Evolutionary conservation across 2,797 vertebrate species (phyloP), one percentile per base, ranked within the genome.

Genomic region (Typhlichthys eigenmanni): DNA sequence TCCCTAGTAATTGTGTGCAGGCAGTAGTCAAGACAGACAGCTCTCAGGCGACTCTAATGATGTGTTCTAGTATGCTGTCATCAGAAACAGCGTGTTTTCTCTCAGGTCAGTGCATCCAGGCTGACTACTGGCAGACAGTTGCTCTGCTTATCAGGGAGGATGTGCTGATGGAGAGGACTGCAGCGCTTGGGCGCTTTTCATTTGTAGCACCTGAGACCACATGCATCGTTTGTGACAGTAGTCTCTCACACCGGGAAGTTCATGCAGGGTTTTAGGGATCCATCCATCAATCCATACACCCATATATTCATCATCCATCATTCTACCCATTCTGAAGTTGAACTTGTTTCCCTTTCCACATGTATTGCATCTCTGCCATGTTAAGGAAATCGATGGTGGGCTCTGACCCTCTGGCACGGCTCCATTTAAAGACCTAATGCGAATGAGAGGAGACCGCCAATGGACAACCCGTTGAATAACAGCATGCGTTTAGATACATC

Each of bases 21-120:
- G 46, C 56, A 58, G 56, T 43, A 13, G 56, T 47, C 56, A 38
- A 17, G 13, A 57, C 32, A 16, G 55, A 13, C 14, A 2, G 14
- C 5, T 13, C 13, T 55, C 32, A 38, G 55, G 34, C 10, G 55
- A 56, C 14, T n/a, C 32, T n/a, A 13, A 3, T 38, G 55, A 16
- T 13, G 29, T 7, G 29, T 19, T 29, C 13, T 34, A n/a, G 12
- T 55, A 34, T 55, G 54, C 13, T 43, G 32, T 55, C 13, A 7
- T 51, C 50, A 17, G 14, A 38, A 13, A 38, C 13, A 9, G 12
- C 34, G 50, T 14, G 14, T 7, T 5, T n/a, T 55, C 54, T 54
- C 24, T 55, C 55, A 57, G 55, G 43, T 17, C 58, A 48, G 47
- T 60, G 58, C 48, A 19, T 47, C 58, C 58, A 60, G 46, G 13